Base-by-base conservation (phyloP, 2,888 invertebrate species). In the Gibbula magus region DNA sequence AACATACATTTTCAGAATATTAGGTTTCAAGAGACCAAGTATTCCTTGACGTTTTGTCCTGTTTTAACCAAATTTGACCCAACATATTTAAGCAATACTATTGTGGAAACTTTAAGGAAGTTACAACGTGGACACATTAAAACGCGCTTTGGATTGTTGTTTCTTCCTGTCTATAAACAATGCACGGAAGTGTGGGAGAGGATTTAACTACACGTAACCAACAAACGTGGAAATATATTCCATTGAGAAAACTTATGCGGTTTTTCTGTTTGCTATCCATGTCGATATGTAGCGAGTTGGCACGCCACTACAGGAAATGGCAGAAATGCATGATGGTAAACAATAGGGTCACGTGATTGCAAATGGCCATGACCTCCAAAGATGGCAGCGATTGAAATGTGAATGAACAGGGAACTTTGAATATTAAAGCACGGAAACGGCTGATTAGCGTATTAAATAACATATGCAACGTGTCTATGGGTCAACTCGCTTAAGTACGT, bases 391-490 rank as follows among this genome's bases (percentile, higher is more conserved):
- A 56, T 61, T 29, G 25, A 29, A 29, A 61, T 25, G 29, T 61
- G 29, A 61, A 61, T 61, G 61, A 61, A 61, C 45, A 29, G 61
- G 25, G 29, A 61, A 29, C 61, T 25, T 61, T 61, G 16, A 45
- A 45, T 45, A 29, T 61, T 29, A 61, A 61, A 29, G 61, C 61
- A 29, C 61, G 61, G 61, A 61, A 61, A 61, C 61, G 25, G 61
- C 61, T 61, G 61, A 61, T 61, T 61, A 61, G 61, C 61, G 29
- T 61, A 61, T 61, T 61, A 61, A 61, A 61, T 61, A 61, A 61
- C 61, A 61, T 61, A 29, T 61, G 61, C 61, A 29, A 18, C 61
- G 25, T 29, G 29, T 29, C 29, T 61, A 29, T 61, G 29, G 29
- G 61, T 13, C 61, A 61, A 61, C 45, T 45, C 5, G 45, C 45